A percentile compares a stretch with the other conserved stretches of the same genome.
These are phyloP conservation scores for Folsomia candida DNA, from an alignment of 2,888 invertebrate species.

Conservation along the genomic window DNA sequence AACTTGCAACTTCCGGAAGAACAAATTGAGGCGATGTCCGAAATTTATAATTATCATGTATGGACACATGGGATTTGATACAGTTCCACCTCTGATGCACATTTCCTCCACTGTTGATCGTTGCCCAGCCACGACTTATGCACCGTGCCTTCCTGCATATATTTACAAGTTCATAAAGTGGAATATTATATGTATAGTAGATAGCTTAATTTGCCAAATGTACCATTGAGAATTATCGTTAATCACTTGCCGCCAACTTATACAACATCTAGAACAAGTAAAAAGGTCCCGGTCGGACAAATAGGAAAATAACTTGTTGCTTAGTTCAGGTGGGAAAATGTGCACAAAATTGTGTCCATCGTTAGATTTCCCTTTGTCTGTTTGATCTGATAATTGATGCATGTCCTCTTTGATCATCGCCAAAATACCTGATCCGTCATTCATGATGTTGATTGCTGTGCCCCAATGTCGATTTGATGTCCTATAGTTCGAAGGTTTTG, in stretches of 20 bases:
- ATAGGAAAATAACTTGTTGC: conserved; percentile 29
- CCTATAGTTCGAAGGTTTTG: too few relatives aligned
- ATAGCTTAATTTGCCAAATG: conserved; percentile 1
- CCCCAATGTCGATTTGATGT: too few relatives aligned
- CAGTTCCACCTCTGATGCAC: conserved; percentile 14
- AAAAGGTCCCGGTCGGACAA: conserved; percentile 26
- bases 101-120: not conserved
- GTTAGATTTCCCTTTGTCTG: too few relatives aligned
- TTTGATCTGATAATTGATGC: too few relatives aligned
- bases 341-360: conserved; percentile 13
- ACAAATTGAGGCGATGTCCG: conserved; percentile 20
- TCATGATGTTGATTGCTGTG: too few relatives aligned
- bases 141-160: conserved; percentile 18
- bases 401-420: too few relatives aligned
- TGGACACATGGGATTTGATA: conserved; percentile 13
- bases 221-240: conserved; percentile 35
- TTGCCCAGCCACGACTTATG: conserved; percentile 10
- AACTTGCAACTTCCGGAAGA: conserved; percentile 7
- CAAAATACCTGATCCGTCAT: too few relatives aligned
- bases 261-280: conserved; percentile 16
- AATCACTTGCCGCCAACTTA: conserved; percentile 25
- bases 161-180: too few relatives aligned
- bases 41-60: not conserved
- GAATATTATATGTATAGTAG: not conserved
- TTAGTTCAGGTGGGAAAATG: conserved; percentile 20